Evolutionary conservation across 1,140 invertebrate species (phyloP).

Genomic region (Nephotettix cincticeps): DNA sequence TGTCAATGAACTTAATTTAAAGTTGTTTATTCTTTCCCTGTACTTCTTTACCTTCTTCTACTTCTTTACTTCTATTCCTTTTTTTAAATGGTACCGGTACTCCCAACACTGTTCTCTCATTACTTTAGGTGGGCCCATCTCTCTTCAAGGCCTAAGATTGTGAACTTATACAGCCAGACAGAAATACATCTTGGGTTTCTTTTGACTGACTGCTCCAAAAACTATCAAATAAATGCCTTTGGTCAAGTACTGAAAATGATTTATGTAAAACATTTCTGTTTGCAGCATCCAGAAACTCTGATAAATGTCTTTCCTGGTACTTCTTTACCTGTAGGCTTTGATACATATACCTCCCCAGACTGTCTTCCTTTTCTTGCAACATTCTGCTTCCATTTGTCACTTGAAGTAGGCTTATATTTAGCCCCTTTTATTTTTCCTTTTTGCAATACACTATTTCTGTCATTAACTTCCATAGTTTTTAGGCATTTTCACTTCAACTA

Average conservation of each 20-base stretch:
- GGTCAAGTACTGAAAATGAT: background rate
- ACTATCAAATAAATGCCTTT: too few relatives aligned
- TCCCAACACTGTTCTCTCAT: background rate
- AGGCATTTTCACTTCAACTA: background rate
- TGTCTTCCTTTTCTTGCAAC: background rate
- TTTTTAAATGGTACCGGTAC: background rate
- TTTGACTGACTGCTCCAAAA: too few relatives aligned
- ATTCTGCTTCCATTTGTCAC: background rate
- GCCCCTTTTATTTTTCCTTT: background rate
- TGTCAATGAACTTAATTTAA: too few relatives aligned
- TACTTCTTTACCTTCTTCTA: too few relatives aligned
- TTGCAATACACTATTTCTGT: background rate
- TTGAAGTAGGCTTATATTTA: background rate
- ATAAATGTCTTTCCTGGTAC: background rate
- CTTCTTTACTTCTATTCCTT: background rate
- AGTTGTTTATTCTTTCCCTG: too few relatives aligned
- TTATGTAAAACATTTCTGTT: too few relatives aligned
- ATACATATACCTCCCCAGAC: background rate
- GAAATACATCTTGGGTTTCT: too few relatives aligned
- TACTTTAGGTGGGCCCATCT: too few relatives aligned
- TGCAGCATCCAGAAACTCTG: background rate
- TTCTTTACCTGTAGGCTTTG: background rate
- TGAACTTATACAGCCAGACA: background rate
- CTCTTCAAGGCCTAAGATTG: background rate
- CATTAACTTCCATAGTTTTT: too few relatives aligned